These are phyloP conservation scores for Diabrotica balteata DNA, from an alignment of 2,888 invertebrate genomes.

Conservation along the genomic window DNA sequence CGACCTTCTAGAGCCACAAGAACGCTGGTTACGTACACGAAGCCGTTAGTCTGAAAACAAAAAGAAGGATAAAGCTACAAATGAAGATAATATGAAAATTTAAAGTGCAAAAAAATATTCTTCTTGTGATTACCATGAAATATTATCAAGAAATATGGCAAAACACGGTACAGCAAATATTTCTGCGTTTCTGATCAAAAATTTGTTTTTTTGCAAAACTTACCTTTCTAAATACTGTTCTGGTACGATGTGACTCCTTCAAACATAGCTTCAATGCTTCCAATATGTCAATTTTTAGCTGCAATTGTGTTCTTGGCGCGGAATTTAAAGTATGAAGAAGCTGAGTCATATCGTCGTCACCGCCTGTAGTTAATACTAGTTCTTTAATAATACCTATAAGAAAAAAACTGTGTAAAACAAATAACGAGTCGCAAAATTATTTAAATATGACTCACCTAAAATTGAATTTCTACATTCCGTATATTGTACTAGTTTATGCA, in stretches of 20 bases:
- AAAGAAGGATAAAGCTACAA: neutral
- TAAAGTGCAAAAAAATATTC: too few relatives aligned
- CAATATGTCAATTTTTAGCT: slow-evolving; percentile 88
- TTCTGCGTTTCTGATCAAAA: too few relatives aligned
- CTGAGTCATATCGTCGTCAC: slow-evolving; percentile 96
- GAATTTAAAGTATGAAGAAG: slow-evolving; percentile 92
- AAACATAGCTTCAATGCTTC: slow-evolving; percentile 88
- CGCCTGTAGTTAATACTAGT: slow-evolving; percentile 87
- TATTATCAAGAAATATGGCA: too few relatives aligned
- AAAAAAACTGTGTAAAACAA: neutral
- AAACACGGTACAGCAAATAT: too few relatives aligned
- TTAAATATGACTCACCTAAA: slow-evolving; percentile 63
- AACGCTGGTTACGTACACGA: slow-evolving; percentile 96
- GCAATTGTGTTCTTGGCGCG: slow-evolving; percentile 79
- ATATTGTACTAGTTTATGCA: slow-evolving; percentile 86
- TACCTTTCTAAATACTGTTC: slow-evolving; percentile 95
- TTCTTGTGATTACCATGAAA: too few relatives aligned
- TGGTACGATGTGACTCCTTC: slow-evolving; percentile 93
- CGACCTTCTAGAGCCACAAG: slow-evolving; percentile 90
- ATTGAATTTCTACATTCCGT: slow-evolving; percentile 83
- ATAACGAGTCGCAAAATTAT: neutral
- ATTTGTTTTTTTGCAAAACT: too few relatives aligned
- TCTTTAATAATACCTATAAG: slow-evolving; percentile 80
- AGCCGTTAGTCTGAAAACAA: slow-evolving; percentile 79
- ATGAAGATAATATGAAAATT: too few relatives aligned